Base-by-base conservation (phyloP, 1,140 invertebrate genomes). In the Drosophila bocqueti region DNA sequence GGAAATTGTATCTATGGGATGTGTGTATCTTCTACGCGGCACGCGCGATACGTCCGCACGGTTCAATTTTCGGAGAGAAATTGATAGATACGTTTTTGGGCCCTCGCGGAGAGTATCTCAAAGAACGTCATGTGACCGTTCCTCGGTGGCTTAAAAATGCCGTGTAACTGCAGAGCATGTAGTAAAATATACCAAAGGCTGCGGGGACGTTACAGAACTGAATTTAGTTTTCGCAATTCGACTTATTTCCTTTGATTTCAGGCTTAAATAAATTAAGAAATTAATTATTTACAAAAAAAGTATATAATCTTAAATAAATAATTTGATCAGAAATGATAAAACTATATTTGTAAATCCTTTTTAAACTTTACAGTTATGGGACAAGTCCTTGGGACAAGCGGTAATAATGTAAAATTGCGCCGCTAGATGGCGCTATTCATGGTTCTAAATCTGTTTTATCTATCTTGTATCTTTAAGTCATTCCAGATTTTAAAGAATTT, bases 1-100 rank as follows among this genome's bases (percentile, higher is more conserved):
- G 83, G 75, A 85, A 86, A 86, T 86, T 68, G 85, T 86, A 86
- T 87, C 81, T 77, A 57, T 77, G 75, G 75, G 75, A 76, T 78
- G 58, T 77, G 68, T 77, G 69, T 87, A 65, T 79, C 76, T 76
- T 76, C 66, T 73, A 83, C 79, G 83, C 75, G 83, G 36, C 36
- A 72, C 83, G 79, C 83, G 79, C 82, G 69, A 59, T 58, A 86
- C 82, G 83, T 82, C 82, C 79, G 75, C 81, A 58, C 83, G 58
- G 58, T 79, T 64, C 75, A 60, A 45, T 71, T 71, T 77, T 81
- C 50, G 60, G 75, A 67, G 66, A 61, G 63, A 65, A 67, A 65
- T 83, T 84, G 63, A 57, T 38, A 55, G 54, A 55, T 75, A 46
- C 16, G 18, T 34, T 40, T 66, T 40, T 29, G 26, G 15, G 64